These are phyloP conservation scores for Caranx melampygus DNA, from an alignment of 2,113 vertebrate species.

Conservation along the genomic window DNA sequence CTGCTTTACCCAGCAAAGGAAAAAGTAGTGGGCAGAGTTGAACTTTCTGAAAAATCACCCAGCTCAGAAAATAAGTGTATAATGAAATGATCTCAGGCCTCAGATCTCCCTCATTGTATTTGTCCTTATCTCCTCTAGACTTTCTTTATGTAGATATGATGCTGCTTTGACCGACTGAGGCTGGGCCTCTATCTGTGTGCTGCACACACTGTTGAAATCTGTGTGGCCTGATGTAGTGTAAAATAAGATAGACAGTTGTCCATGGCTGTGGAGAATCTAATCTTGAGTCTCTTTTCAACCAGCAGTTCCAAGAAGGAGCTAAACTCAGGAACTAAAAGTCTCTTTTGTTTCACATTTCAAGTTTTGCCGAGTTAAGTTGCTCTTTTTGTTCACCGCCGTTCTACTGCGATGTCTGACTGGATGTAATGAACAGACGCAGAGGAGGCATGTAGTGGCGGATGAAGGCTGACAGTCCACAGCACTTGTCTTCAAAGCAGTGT, in stretches of 20 bases:
- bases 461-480: not conserved
- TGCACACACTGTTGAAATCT: not conserved
- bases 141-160: not conserved
- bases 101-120: not conserved
- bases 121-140: not conserved
- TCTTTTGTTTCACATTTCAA: not conserved
- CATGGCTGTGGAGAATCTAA: not conserved
- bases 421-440: not conserved
- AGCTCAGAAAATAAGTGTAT: not conserved
- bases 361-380: not conserved
- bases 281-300: not conserved
- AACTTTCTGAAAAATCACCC: not conserved
- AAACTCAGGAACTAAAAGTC: not conserved
- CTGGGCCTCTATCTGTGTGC: not conserved
- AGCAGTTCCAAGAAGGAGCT: not conserved
- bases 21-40: not conserved
- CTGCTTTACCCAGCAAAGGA: not conserved
- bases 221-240: not conserved
- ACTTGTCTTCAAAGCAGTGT: too few species aligned
- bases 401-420: not conserved
- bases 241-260: not conserved
- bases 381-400: not conserved
- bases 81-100: not conserved
- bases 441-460: not conserved
- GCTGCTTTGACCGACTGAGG: not conserved